Conservation (phyloP, 1,140 invertebrate species). For the Drosophila kanapiae region DNA sequence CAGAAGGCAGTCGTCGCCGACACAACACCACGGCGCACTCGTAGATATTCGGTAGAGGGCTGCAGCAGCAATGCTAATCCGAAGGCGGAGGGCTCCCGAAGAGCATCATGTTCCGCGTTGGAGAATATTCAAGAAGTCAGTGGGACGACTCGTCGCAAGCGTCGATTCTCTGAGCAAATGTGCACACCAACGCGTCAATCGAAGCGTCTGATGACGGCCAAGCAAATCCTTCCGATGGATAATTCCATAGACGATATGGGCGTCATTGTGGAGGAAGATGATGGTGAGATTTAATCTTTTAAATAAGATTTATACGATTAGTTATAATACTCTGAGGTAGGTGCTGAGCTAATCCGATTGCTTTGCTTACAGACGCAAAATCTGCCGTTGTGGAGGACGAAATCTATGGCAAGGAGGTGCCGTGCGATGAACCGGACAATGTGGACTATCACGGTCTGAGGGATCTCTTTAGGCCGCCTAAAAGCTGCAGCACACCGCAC, state of each 20-base stretch:
- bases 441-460: slow-evolving; percentile 63
- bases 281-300: slow-evolving; percentile 34
- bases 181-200: slow-evolving; percentile 56
- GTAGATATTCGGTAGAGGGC: slow-evolving; percentile 55
- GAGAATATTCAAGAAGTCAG: slow-evolving; percentile 1
- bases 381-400: slow-evolving; percentile 37
- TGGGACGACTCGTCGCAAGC: slow-evolving; percentile 52
- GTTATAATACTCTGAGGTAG: too few species aligned
- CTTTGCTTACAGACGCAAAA: slow-evolving; percentile 14
- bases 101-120: slow-evolving; percentile 51
- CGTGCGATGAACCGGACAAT: slow-evolving; percentile 43
- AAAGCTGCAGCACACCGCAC: slow-evolving; percentile 71
- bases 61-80: slow-evolving; percentile 7
- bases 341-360: neutral
- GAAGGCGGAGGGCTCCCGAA: slow-evolving; percentile 12
- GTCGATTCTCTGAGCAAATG: slow-evolving; percentile 52
- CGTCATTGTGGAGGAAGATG: slow-evolving; percentile 60
- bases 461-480: slow-evolving; percentile 66
- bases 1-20: slow-evolving; percentile 6
- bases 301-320: too few species aligned
- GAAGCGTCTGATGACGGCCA: slow-evolving; percentile 40
- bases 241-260: slow-evolving; percentile 71
- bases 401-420: slow-evolving; percentile 64
- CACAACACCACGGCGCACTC: slow-evolving; percentile 42
- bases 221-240: slow-evolving; percentile 33